Base-by-base conservation (phyloP, 1,140 invertebrate genomes). In the Popillia japonica region DNA sequence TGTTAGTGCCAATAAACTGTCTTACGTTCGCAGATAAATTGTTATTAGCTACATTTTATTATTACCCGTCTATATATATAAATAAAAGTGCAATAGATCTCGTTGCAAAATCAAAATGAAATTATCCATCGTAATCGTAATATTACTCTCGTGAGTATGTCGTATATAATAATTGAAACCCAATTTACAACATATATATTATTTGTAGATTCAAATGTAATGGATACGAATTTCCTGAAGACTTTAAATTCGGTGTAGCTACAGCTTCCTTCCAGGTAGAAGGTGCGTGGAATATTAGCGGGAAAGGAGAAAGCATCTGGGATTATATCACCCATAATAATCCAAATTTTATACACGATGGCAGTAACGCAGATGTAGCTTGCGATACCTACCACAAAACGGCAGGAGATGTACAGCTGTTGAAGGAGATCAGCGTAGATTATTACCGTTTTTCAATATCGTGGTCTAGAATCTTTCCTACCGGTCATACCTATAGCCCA, bases 401-500 rank as follows among this genome's bases (percentile, higher is more conserved):
- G 76, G 87, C 87, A 80, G 86, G 89, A 76, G 90, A 91, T 79
- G 85, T 91, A 3, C 77, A 84, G 75, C 84, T 90, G 78, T 68
- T 90, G 3, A 89, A 88, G 79, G 83, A 88, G 41, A 82, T 90
- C 14, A 88, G 88, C 6, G 88, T 87, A 10, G 78, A 86, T 77
- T 86, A 85, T 79, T 92, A 92, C 81, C 84, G 90, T 8, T 91
- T 92, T 83, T 91, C 90, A 0, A 86, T 92, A 77, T 89, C 90
- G 11, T 91, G 90, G 90, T 44, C 89, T 0, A 81, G 92, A 78
- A 84, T 93, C 22, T 80, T 92, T 6, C 91, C 91, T 14, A 86
- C 87, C 44, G 91, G 90, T 17, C 86, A 83, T 48, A 72, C 88
- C 14, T 87, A 90, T 72, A 80, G 86, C 4, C 81, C 91, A 0